Evolutionary conservation across 1,140 invertebrate species (phyloP).

Genomic region (Apolygus lucorum): DNA sequence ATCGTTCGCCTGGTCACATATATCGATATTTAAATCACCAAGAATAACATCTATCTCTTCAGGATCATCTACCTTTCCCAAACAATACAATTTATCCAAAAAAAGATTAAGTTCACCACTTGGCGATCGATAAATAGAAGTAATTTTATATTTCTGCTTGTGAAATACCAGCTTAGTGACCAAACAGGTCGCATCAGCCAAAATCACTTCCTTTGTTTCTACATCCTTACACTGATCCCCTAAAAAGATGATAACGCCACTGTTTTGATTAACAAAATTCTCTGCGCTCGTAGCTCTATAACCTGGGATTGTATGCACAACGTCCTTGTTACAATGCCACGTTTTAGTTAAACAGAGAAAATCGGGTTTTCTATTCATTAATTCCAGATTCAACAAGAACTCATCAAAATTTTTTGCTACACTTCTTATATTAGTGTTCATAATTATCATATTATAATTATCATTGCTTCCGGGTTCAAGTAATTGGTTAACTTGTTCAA

Average conservation of each 20-base stretch:
- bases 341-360: neutral
- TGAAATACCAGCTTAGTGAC: neutral
- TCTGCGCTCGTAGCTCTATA: neutral
- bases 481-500: too few species aligned
- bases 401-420: neutral
- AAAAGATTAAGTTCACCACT: neutral
- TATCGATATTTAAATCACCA: too few species aligned
- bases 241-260: neutral
- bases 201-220: neutral
- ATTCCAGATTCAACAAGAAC: neutral
- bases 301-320: neutral
- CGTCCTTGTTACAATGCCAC: neutral
- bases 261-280: too few species aligned
- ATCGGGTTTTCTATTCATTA: neutral
- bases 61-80: neutral
- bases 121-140: neutral
- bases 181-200: neutral
- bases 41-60: neutral
- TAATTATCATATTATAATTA: too few species aligned
- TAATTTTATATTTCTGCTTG: neutral
- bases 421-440: too few species aligned
- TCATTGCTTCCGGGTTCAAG: too few species aligned
- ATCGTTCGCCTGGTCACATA: neutral
- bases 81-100: neutral
- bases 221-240: neutral